Evolutionary conservation across 2,888 invertebrate genomes (phyloP).

Genomic region (Philonicus albiceps): DNA sequence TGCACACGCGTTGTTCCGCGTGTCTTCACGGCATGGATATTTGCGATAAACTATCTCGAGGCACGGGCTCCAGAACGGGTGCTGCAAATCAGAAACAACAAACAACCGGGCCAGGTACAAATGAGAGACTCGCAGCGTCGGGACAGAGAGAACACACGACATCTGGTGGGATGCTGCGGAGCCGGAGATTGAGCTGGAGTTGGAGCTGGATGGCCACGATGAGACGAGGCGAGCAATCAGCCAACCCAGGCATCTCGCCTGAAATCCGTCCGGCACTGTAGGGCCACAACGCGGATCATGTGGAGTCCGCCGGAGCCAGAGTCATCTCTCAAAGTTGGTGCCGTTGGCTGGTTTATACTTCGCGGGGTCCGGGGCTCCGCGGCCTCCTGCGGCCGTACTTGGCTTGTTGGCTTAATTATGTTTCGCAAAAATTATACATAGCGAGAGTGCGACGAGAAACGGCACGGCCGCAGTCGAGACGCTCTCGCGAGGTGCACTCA

Average conservation of each 20-base stretch:
- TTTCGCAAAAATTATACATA: conserved; percentile 38
- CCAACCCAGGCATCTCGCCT: conserved; percentile 40
- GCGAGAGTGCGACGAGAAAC: not conserved
- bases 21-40: conserved; percentile 63
- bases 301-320: conserved; percentile 12
- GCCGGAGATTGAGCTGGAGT: not conserved
- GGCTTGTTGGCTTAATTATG: conserved; percentile 25
- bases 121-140: conserved; percentile 39
- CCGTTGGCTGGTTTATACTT: conserved; percentile 6
- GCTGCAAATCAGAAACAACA: conserved; percentile 47
- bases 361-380: not conserved
- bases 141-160: conserved; percentile 35
- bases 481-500: conserved; percentile 34
- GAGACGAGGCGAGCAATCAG: conserved; percentile 2
- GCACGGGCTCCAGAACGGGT: conserved; percentile 46
- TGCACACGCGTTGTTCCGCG: conserved; percentile 45
- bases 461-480: not conserved
- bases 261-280: conserved; percentile 30
- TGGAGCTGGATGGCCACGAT: not conserved
- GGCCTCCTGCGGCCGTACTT: not conserved
- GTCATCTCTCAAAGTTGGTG: conserved; percentile 25
- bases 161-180: conserved; percentile 42
- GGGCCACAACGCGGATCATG: conserved; percentile 17
- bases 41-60: conserved; percentile 64
- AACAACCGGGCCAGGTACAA: conserved; percentile 44